phyloP scores from a whole-genome alignment of 2,113 vertebrate genomes.

The Sciurus niger region DNA sequence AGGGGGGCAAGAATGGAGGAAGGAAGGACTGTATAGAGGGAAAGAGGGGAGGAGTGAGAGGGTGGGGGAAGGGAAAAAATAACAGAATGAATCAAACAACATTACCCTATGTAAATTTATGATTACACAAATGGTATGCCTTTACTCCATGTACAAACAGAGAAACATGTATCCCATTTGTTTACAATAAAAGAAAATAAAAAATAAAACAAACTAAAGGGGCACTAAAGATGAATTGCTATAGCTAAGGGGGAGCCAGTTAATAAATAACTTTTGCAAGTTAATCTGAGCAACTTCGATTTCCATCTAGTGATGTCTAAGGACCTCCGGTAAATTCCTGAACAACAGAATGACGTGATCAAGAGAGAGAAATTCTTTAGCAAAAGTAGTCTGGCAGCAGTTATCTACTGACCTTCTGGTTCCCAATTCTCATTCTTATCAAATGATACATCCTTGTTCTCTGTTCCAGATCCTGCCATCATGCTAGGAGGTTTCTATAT shows the following conservation, averaged over 20 bases:
- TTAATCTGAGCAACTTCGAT: slow-evolving; percentile 9
- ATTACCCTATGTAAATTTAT: too few species aligned
- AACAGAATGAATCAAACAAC: too few species aligned
- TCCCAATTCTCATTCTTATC: not conserved
- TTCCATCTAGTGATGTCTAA: slow-evolving; percentile 28
- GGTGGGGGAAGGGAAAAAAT: too few species aligned
- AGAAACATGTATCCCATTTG: too few species aligned
- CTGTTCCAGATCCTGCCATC: slow-evolving; percentile 11
- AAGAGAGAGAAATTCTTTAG: slow-evolving; percentile 23
- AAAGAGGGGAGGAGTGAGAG: too few species aligned
- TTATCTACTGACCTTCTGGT: not conserved
- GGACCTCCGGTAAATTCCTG: slow-evolving; percentile 36
- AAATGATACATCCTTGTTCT: slow-evolving; percentile 33
- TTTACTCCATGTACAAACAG: too few species aligned
- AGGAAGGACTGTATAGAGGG: too few species aligned
- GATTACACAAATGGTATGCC: too few species aligned
- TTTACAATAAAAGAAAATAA: too few species aligned
- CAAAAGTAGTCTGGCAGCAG: slow-evolving; percentile 23
- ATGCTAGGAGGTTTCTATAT: not conserved
- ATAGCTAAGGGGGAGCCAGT: not conserved
- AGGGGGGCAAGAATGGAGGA: too few species aligned
- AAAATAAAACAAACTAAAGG: not conserved
- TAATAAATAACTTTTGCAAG: slow-evolving; percentile 40
- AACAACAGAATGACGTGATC: slow-evolving; percentile 21
- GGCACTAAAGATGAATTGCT: not conserved